Conservation (phyloP, 2,797 vertebrate species). For the Peromyscus melanophrys region DNA sequence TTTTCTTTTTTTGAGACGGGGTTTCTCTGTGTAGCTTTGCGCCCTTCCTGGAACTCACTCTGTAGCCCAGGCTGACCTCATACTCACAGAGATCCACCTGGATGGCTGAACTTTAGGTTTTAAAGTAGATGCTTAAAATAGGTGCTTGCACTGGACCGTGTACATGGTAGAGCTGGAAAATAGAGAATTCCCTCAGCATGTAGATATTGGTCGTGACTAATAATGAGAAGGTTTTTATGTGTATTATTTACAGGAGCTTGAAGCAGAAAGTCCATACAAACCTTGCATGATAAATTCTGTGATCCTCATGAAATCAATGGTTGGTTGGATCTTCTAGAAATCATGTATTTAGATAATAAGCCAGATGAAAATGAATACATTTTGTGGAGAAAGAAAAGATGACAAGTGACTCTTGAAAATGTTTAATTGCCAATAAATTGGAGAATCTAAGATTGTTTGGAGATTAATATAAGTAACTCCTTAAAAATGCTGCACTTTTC, state of each 20-base stretch:
- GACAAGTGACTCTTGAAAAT: constrained; percentile 43
- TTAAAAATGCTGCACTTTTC: constrained; percentile 34
- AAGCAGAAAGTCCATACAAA: constrained; percentile 41
- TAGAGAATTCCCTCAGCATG: not conserved
- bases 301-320: not conserved
- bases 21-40: no score
- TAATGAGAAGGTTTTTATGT: not conserved
- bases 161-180: not conserved
- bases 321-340: constrained; percentile 27
- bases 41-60: no score
- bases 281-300: not conserved
- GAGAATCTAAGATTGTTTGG: not conserved
- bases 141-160: not conserved
- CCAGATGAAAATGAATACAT: not conserved
- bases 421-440: constrained; percentile 12
- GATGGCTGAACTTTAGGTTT: not conserved
- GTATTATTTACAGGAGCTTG: not conserved
- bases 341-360: not conserved
- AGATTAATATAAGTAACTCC: constrained; percentile 42
- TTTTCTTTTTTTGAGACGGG: no score
- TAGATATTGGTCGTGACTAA: not conserved
- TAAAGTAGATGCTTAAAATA: not conserved
- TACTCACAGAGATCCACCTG: no score
- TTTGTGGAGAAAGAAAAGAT: not conserved
- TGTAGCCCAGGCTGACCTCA: no score